Base-by-base conservation (phyloP, 2,888 invertebrate species). In the Cataglyphis cursor region DNA sequence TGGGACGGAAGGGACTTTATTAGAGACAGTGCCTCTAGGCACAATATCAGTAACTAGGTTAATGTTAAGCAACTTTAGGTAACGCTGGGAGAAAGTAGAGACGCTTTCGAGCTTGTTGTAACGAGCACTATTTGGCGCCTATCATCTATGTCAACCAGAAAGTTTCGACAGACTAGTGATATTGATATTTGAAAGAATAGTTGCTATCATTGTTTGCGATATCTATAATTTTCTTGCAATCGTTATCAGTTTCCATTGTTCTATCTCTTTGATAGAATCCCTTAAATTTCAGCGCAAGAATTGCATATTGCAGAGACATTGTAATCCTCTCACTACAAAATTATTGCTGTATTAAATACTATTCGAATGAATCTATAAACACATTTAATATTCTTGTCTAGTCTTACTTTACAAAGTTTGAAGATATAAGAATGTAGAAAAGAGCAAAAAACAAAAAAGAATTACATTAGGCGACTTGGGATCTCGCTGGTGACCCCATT, bases 11-110 rank as follows among this genome's bases (percentile, higher is more conserved):
- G 21, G 21, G 15, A 44, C 31, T 38, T 38, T 72, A 35, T 35
- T 74, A 44, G 28, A 62, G 44, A 21, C 21, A 24, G 4, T 73
- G 28, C 28, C 9, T 4, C 10, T 24, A 48, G 18, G 35, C 18
- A 57, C 48, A 38, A 54, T 54, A 51, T 64, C 28, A 54, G 54
- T 76, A 76, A 65, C 66, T 76, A 66, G 66, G 65, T 76, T 65
- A 65, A 76, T 76, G 38, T 76, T 76, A 57, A 76, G 76, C n/a
- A 66, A 76, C 76, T 76, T 76, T 48, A n/a, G 51, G 51, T 51
- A 8, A n/a, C n/a, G 8, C n/a, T 0, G n/a, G 8, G n/a, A 6
- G 51, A n/a, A 51, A 51, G 51, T 51, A 15, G 38, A 65, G 12
- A 24, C 15, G 66, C 76, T 66, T 76, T 76, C 54, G 28, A 76